Evolutionary conservation across 2,888 invertebrate genomes (phyloP), one percentile per base, ranked within the genome.

Genomic region (Dione vanillae): DNA sequence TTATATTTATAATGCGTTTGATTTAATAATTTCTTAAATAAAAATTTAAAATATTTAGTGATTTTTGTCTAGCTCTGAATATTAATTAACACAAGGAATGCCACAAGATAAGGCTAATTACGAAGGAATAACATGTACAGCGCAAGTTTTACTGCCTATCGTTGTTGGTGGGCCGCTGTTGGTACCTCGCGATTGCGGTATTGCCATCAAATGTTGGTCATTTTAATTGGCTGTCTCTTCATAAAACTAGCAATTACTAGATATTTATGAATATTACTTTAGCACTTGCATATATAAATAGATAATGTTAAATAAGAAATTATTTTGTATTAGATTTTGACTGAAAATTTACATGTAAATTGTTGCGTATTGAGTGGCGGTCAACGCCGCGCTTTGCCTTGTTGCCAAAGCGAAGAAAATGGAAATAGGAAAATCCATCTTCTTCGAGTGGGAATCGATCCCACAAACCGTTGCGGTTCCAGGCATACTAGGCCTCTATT

Each of bases 211-310:
- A 49, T 20, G 19, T 9, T 16, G 16, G 0, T 40, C 10, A 16
- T 40, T 19, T 40, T 40, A 56, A 56, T 56, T 54, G 54, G 54
- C 6, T 56, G 16, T 52, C 10, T 37, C 40, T 7, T 16, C 16
- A 40, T 56, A 56, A 56, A 56, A 40, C 56, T 56, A 19, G 37
- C 37, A 56, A 56, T 56, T 40, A 56, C 11, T 11, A 19, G 11
- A 11, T 56, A 16, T 19, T 40, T 56, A 56, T 56, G 16, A 56
- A 16, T 16, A 40, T 37, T 56, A 56, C 14, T 56, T 56, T 40
- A 56, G 12, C 0, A 56, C 2, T 56, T 11, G 12, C 37, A 2
- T 19, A 40, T 20, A 16, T 27, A 27, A 2, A 27, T 27, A 27
- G 27, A 27, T 27, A 27, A 27, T 27, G 5, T 27, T 27, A 5